Percentiles rank a stretch among this genome's conserved stretches.
phyloP scores from a whole-genome alignment of 1,140 invertebrate species.

The Dryas iulia region DNA sequence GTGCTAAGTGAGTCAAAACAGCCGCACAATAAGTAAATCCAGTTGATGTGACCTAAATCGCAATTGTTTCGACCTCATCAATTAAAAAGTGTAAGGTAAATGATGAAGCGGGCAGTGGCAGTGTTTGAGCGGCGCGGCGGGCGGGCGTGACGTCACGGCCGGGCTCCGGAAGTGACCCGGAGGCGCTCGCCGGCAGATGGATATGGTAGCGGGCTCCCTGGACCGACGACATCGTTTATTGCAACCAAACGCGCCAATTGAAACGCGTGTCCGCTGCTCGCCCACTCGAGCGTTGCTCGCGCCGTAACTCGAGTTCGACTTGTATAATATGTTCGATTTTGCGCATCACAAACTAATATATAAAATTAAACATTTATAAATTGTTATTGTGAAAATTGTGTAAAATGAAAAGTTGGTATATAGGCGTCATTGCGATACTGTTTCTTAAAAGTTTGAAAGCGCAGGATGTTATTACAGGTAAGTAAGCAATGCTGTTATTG shows the following conservation, averaged over 20 bases:
- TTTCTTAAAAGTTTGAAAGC: slow-evolving; percentile 40
- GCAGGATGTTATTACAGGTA: slow-evolving; percentile 47
- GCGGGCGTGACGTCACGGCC: slow-evolving; percentile 60
- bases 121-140: slow-evolving; percentile 45
- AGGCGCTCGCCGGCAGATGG: slow-evolving; percentile 53
- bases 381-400: slow-evolving; percentile 16
- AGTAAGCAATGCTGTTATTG: slow-evolving; percentile 15
- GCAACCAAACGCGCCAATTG: slow-evolving; percentile 69
- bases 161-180: slow-evolving; percentile 66
- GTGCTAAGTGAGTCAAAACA: slow-evolving; percentile 34
- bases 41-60: slow-evolving; percentile 69
- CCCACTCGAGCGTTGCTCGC: slow-evolving; percentile 54
- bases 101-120: slow-evolving; percentile 41
- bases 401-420: slow-evolving; percentile 45
- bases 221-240: slow-evolving; percentile 63
- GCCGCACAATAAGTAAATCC: slow-evolving; percentile 56
- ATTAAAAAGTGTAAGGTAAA: slow-evolving; percentile 78
- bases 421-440: slow-evolving; percentile 38
- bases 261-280: slow-evolving; percentile 68
- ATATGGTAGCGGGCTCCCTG: slow-evolving; percentile 53
- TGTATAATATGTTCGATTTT: slow-evolving; percentile 39
- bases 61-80: slow-evolving; percentile 76
- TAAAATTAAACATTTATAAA: slow-evolving; percentile 5
- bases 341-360: slow-evolving; percentile 19
- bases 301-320: slow-evolving; percentile 47